phyloP scores from a whole-genome alignment of 2,113 vertebrate genomes.

The Uria lomvia region DNA sequence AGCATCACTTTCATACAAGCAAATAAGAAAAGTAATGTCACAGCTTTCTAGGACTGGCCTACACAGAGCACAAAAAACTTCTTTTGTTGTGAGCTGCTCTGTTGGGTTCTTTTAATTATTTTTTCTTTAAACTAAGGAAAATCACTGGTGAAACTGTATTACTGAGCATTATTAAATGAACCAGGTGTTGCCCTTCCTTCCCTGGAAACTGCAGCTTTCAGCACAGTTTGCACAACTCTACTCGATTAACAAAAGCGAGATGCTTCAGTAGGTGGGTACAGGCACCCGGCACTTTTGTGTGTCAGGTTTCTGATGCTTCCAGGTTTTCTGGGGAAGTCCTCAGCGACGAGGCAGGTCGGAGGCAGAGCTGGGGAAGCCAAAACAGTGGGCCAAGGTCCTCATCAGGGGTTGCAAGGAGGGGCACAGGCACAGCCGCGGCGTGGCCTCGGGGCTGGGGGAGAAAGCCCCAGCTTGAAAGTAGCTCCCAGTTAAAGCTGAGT shows the following conservation, averaged over 20 bases:
- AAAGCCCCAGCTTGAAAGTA: background rate
- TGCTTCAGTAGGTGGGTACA: background rate
- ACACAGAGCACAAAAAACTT: accelerated
- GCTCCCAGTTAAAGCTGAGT: background rate
- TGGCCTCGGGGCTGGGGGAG: background rate
- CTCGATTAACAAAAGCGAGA: background rate
- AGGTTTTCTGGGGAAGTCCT: background rate
- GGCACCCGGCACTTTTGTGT: background rate
- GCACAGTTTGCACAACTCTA: background rate
- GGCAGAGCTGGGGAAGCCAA: background rate
- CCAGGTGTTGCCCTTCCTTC: background rate
- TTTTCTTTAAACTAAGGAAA: background rate
- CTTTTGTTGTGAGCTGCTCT: background rate
- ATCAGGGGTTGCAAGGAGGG: background rate
- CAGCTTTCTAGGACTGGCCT: background rate
- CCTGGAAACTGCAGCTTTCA: background rate
- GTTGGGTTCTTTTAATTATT: background rate
- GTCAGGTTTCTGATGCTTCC: background rate
- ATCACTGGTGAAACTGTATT: background rate
- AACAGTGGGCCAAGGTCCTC: background rate
- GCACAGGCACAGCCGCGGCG: background rate
- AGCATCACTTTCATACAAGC: background rate
- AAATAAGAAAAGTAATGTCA: background rate
- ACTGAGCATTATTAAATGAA: background rate
- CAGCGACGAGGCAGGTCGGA: background rate